These are phyloP conservation scores for Cacatua alba DNA, from an alignment of 2,113 vertebrate genomes.

Conservation along the genomic window DNA sequence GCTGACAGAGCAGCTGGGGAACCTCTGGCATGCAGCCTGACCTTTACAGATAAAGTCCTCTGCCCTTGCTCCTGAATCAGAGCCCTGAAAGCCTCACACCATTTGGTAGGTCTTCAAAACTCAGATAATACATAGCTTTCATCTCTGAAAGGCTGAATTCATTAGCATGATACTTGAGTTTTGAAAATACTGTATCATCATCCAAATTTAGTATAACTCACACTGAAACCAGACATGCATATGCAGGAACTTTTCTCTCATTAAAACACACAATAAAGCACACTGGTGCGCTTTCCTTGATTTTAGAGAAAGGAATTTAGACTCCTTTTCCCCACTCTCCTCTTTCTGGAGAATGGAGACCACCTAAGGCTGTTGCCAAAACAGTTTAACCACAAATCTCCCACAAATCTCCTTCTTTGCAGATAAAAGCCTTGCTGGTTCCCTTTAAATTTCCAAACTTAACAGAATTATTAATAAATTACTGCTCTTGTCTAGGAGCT, in stretches of 20 bases:
- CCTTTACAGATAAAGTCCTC: neutral
- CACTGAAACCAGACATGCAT: neutral
- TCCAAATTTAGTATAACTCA: neutral
- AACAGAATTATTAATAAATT: constrained; percentile 47
- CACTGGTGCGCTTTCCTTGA: constrained; percentile 16
- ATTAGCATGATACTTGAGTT: neutral
- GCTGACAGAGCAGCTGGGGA: neutral
- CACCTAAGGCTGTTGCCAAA: constrained; percentile 72
- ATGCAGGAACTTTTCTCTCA: neutral
- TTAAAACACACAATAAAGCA: constrained; percentile 27
- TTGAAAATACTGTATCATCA: neutral
- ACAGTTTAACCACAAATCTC: constrained; percentile 92
- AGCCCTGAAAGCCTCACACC: neutral
- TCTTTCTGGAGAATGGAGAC: constrained; percentile 77
- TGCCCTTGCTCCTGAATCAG: neutral
- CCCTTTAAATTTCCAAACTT: constrained; percentile 46
- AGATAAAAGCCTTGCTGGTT: constrained; percentile 80
- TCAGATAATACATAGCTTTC: neutral
- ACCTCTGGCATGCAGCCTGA: neutral
- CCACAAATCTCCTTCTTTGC: constrained; percentile 92
- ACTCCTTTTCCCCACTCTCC: neutral
- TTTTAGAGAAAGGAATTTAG: constrained; percentile 29
- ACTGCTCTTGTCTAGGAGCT: neutral
- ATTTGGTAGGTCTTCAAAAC: neutral
- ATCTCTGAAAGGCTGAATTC: neutral